These are phyloP conservation scores for Xiphias gladius DNA, from an alignment of 2,113 vertebrate species.

Conservation along the genomic window DNA sequence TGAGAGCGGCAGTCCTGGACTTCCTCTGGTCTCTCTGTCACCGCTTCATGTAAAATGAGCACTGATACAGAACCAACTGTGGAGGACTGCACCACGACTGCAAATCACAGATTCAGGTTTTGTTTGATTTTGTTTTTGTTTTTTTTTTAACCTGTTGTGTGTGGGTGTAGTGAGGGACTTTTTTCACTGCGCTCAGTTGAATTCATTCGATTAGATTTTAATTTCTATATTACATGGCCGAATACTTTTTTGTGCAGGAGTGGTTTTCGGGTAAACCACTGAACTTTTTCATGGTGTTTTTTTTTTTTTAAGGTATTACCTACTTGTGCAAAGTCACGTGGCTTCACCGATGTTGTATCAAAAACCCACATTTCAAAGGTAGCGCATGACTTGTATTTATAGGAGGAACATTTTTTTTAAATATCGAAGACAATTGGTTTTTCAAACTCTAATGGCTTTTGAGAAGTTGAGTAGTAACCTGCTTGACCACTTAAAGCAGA, in stretches of 20 bases:
- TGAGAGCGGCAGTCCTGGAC: constrained; percentile 58
- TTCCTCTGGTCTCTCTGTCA: constrained; percentile 65
- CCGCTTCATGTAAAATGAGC: constrained; percentile 53
- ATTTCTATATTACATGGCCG: too few relatives aligned
- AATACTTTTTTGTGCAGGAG: not conserved
- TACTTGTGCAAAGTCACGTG: not conserved
- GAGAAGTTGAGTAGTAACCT: not conserved
- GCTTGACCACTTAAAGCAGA: not conserved
- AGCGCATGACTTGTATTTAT: not conserved
- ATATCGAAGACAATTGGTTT: not conserved
- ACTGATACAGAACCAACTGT: constrained; percentile 1
- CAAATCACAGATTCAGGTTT: not conserved
- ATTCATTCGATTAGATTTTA: not conserved
- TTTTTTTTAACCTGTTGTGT: not conserved
- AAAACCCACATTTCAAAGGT: not conserved
- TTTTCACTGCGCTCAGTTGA: not conserved
- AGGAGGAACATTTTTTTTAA: too few relatives aligned
- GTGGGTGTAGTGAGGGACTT: not conserved
- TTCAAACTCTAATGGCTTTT: not conserved
- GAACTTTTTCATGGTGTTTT: not conserved
- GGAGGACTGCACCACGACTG: not conserved
- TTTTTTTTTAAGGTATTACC: not conserved
- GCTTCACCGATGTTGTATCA: not conserved
- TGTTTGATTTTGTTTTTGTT: not conserved
- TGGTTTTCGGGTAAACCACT: not conserved